Evolutionary conservation across 2,888 invertebrate species (phyloP).

Genomic region (Limnephilus lunatus): DNA sequence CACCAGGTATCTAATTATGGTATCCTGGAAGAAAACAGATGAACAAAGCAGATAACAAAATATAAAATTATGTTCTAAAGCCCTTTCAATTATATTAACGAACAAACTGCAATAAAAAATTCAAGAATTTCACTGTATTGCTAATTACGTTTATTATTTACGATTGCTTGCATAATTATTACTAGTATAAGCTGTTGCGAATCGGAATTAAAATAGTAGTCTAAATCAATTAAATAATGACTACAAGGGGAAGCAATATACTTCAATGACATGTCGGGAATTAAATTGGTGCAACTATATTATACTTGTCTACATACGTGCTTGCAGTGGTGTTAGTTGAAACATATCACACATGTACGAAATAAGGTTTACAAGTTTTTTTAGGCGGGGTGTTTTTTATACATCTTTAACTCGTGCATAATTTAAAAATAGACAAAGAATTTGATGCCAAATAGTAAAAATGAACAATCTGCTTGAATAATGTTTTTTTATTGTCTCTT

Average conservation of each 20-base stretch:
- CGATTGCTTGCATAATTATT: slow-evolving; percentile 20
- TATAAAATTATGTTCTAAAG: not conserved
- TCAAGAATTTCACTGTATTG: not conserved
- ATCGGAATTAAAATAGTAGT: slow-evolving; percentile 6
- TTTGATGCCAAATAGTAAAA: slow-evolving; percentile 6
- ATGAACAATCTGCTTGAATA: not conserved
- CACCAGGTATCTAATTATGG: not conserved
- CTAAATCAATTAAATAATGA: slow-evolving; percentile 44
- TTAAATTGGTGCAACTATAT: slow-evolving; percentile 39
- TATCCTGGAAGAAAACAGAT: not conserved
- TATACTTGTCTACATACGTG: not conserved
- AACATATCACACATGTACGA: not conserved
- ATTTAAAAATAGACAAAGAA: not conserved
- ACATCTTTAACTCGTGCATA: no score
- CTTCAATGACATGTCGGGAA: slow-evolving; percentile 39
- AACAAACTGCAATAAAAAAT: slow-evolving; percentile 51
- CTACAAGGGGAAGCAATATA: not conserved
- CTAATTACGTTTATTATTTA: slow-evolving; percentile 54
- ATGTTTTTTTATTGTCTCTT: not conserved
- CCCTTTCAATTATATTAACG: slow-evolving; percentile 57
- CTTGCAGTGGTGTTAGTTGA: not conserved
- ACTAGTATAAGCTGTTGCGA: not conserved
- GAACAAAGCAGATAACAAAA: not conserved
- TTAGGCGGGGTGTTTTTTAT: not conserved
- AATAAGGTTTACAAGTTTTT: slow-evolving; percentile 10